A percentile compares a stretch with the other conserved stretches of the same genome.
phyloP scores from a whole-genome alignment of 2,888 invertebrate species.

The Esperia sulphurella region DNA sequence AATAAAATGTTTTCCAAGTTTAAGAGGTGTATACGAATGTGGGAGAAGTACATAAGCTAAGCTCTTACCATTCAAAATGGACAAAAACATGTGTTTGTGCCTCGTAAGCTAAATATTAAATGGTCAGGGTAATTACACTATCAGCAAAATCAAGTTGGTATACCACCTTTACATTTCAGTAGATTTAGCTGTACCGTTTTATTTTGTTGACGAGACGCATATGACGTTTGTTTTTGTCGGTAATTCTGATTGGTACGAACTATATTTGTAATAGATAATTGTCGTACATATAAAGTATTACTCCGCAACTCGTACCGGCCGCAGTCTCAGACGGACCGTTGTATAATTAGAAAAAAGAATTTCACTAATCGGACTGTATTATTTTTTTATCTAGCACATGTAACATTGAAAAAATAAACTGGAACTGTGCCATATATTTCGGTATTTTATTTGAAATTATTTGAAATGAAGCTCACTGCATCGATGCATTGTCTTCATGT shows the following conservation, averaged over 20 bases:
- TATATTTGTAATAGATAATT: conserved; percentile 35
- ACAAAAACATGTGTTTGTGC: no score
- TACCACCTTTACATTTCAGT: no score
- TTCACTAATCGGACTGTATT: conserved; percentile 76
- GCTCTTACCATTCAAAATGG: background rate
- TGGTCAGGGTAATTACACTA: no score
- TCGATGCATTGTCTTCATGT: no score
- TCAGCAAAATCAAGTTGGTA: no score
- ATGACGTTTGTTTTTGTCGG: no score
- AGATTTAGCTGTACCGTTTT: no score
- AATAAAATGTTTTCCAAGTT: conserved; percentile 61
- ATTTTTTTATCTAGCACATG: conserved; percentile 78
- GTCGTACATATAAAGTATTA: conserved; percentile 33
- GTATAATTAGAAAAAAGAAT: conserved; percentile 46
- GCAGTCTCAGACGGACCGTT: conserved; percentile 4
- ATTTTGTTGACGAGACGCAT: no score
- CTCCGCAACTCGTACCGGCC: conserved; percentile 18
- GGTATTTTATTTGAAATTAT: conserved; percentile 30
- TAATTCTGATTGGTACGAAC: conserved; percentile 16
- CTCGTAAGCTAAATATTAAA: no score
- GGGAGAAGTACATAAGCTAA: conserved; percentile 2
- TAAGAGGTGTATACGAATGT: conserved; percentile 46
- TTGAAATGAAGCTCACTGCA: no score
- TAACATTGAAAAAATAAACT: conserved; percentile 75
- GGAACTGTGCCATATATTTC: conserved; percentile 72